These are phyloP conservation scores for Caenorhabditis tropicalis DNA, from an alignment of 1,140 invertebrate genomes.

Conservation along the genomic window DNA sequence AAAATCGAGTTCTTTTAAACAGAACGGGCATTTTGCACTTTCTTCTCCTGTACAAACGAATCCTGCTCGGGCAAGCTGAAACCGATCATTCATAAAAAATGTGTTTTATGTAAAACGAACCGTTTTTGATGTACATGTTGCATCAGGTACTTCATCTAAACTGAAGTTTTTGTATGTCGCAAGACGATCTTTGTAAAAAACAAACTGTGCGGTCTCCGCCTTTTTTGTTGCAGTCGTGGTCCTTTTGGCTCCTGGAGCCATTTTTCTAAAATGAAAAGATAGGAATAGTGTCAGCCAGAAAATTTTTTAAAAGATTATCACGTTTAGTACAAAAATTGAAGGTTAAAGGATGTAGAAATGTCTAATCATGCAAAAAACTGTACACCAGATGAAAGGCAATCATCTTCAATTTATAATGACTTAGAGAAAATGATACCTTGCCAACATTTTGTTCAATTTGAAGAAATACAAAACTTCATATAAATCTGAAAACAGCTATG, in stretches of 20 bases:
- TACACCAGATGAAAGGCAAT: too few species aligned
- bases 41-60: neutral
- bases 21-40: neutral
- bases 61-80: constrained; percentile 9
- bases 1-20: neutral
- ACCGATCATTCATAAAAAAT: neutral
- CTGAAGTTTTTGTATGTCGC: neutral
- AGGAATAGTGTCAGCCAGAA: too few species aligned
- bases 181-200: constrained; percentile 5
- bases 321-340: too few species aligned
- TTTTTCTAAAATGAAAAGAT: neutral
- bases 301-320: too few species aligned
- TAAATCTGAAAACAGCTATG: too few species aligned
- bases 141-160: neutral
- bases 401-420: too few species aligned
- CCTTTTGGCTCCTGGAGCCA: neutral
- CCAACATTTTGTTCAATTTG: too few species aligned
- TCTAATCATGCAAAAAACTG: too few species aligned
- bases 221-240: neutral
- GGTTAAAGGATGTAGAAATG: too few species aligned
- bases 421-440: too few species aligned
- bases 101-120: neutral
- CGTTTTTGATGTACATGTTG: constrained; percentile 8
- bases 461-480: too few species aligned
- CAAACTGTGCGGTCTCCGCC: neutral